phyloP scores from a whole-genome alignment of 2,113 vertebrate species.

The Neomonachus schauinslandi region DNA sequence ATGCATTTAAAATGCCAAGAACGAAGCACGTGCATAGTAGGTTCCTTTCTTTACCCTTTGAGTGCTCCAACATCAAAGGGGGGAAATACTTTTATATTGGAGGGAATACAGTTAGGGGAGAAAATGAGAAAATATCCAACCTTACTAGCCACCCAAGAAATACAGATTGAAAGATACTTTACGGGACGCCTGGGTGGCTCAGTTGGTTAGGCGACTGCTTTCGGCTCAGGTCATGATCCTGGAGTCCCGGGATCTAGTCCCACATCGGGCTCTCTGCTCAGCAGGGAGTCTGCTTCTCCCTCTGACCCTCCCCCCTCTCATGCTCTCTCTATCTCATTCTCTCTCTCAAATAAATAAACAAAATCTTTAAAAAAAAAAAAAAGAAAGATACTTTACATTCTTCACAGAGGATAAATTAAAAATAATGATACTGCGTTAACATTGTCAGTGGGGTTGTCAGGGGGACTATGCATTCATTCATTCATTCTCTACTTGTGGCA shows the following conservation, averaged over 20 bases:
- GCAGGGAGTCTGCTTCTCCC: no score
- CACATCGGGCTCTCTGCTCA: no score
- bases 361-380: no score
- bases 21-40: neutral
- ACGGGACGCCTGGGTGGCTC: no score
- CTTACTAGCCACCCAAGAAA: neutral
- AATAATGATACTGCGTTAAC: neutral
- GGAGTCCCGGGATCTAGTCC: no score
- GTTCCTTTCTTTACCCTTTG: neutral
- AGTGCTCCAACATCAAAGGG: neutral
- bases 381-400: neutral
- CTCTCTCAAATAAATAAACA: no score
- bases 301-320: no score
- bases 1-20: neutral
- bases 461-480: neutral
- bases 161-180: neutral
- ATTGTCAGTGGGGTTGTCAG: neutral
- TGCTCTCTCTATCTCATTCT: no score
- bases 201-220: no score
- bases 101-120: neutral
- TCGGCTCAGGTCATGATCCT: no score
- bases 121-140: neutral
- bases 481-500: neutral
- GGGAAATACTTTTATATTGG: neutral
- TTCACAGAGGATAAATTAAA: neutral